Evolutionary conservation across 2,797 vertebrate genomes (phyloP), one percentile per base, ranked within the genome.

Genomic region (Gadopsis bispinosus): DNA sequence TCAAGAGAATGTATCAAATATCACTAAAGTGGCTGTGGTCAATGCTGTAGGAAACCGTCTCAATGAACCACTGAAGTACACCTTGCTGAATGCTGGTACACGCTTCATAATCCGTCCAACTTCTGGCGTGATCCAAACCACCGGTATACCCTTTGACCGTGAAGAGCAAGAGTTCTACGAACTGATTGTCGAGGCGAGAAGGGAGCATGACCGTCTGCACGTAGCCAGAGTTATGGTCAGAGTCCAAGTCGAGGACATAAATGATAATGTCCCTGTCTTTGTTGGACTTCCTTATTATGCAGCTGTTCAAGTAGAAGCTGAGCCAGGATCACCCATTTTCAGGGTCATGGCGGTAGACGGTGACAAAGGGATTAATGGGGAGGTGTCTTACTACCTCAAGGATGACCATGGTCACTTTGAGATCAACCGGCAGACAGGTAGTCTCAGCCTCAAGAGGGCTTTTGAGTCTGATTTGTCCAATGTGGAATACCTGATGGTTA

Each of bases 391-490:
- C 75, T 93, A 96, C 83, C 93, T 99, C 22, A 96, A 95, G 84
- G 96, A 99, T 71, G 96, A 97, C 85, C 94, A 97, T 0, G 96
- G 96, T 14, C 98, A 98, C 94, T 99, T 99, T 94, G 96, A 98
- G 92, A 99, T 99, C 53, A 95, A 98, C 84, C 93, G 93, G 17
- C 88, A 83, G 59, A 96, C 96, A 17, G 98, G 98, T 17, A 96
- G 94, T 1, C 93, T 99, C 65, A 95, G 89, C 48, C 95, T 99
- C 67, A 97, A 96, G 80, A 96, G 94, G 84, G 92, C 97, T 19
- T 99, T 99, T 90, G 97, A 98, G 86, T 97, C 97, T 1, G 97
- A 99, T 81, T 92, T 99, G 74, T 98, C 98, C n/a, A 99, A 97
- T 83, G 94, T 97, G 80, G 98, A 99, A 81, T 99, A 99, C 78